Percentiles rank a stretch among this genome's conserved stretches.
phyloP scores from a whole-genome alignment of 64 coral and sea anemone species.

The Anthopleura sola region DNA sequence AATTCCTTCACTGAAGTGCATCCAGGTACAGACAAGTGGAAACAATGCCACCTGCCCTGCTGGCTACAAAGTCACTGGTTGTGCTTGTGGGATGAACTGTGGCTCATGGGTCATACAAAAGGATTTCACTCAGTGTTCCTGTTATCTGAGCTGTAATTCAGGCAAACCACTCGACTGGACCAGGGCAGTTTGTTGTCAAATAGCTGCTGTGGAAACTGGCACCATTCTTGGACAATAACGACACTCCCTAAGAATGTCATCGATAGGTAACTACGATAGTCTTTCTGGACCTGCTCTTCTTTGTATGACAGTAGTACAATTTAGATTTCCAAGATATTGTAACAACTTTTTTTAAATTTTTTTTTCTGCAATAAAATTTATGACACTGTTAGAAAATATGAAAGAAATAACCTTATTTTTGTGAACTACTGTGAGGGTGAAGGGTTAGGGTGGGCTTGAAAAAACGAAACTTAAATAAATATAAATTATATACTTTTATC shows the following conservation, averaged over 20 bases:
- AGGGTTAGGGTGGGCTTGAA: no score
- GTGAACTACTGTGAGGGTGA: no score
- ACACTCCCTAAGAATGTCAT: not conserved
- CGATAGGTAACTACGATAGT: conserved; percentile 1
- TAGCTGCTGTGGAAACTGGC: not conserved
- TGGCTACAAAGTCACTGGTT: not conserved
- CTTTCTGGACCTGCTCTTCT: conserved; percentile 39
- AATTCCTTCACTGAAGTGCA: not conserved
- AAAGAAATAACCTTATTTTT: not conserved
- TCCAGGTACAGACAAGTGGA: not conserved
- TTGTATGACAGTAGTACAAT: not conserved
- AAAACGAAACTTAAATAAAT: no score
- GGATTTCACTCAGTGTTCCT: not conserved
- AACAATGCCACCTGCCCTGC: conserved; percentile 1
- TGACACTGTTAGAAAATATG: no score
- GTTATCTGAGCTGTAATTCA: not conserved
- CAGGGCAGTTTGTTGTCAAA: not conserved
- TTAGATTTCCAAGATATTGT: not conserved
- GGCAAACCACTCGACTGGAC: conserved; percentile 18
- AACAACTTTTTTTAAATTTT: not conserved
- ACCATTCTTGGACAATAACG: not conserved
- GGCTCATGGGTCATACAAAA: not conserved
- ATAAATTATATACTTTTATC: no score
- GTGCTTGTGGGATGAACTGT: not conserved
- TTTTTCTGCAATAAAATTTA: not conserved